Conservation (phyloP, 2,797 vertebrate genomes). For the Dendrocincla fuliginosa region DNA sequence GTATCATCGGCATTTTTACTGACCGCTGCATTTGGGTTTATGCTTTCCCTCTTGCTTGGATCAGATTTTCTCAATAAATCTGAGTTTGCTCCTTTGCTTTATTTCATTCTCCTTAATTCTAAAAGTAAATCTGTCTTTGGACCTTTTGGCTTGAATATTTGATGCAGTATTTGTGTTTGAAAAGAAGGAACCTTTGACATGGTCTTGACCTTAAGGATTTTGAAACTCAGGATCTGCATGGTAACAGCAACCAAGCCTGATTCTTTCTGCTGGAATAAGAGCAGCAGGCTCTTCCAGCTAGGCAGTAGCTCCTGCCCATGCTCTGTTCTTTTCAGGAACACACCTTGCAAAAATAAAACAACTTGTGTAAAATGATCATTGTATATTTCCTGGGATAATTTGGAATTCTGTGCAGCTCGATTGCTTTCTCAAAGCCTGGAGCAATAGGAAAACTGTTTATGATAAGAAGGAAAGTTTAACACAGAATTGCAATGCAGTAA, state of each 20-base stretch:
- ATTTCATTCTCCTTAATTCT: slow-evolving; percentile 57
- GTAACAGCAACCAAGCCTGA: slow-evolving; percentile 22
- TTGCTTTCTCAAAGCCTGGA: neutral
- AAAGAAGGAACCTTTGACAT: slow-evolving; percentile 40
- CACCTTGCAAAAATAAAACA: neutral
- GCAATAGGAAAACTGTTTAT: neutral
- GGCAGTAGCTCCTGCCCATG: neutral
- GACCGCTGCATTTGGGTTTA: neutral
- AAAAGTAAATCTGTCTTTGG: slow-evolving; percentile 55
- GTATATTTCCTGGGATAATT: neutral
- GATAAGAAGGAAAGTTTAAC: neutral
- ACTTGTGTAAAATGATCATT: neutral
- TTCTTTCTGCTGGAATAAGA: slow-evolving; percentile 35
- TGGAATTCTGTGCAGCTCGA: neutral
- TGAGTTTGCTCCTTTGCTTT: slow-evolving; percentile 18
- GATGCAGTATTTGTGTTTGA: slow-evolving; percentile 62
- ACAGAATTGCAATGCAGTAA: neutral
- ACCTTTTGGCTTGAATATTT: slow-evolving; percentile 51
- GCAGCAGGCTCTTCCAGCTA: neutral
- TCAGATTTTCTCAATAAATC: slow-evolving; percentile 17
- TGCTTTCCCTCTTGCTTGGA: neutral
- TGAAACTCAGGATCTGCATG: slow-evolving; percentile 60
- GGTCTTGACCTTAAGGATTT: slow-evolving; percentile 69
- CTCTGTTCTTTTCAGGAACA: slow-evolving; percentile 5
- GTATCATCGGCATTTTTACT: neutral